Percentiles rank a stretch among this genome's conserved stretches.
These are phyloP conservation scores for Bellardia pandia DNA, from an alignment of 2,888 invertebrate genomes.

Conservation along the genomic window DNA sequence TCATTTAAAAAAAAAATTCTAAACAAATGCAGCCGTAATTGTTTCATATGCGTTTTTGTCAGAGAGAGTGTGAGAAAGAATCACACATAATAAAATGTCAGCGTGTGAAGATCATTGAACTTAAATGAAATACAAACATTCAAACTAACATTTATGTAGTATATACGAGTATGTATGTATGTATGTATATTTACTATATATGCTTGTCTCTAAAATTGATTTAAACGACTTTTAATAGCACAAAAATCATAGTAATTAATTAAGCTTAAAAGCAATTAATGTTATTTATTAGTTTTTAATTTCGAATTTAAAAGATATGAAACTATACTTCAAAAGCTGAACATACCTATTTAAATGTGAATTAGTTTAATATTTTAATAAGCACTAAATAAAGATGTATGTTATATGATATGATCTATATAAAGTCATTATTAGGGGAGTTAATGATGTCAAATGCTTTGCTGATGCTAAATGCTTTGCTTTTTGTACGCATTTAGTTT, in stretches of 20 bases:
- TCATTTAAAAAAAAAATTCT: constrained; percentile 4
- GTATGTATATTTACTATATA: background rate
- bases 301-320: constrained; percentile 21
- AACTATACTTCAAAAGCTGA: background rate
- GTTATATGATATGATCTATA: background rate
- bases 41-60: background rate
- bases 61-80: constrained; percentile 11
- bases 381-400: background rate
- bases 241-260: constrained; percentile 52
- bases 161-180: background rate
- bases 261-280: constrained; percentile 34
- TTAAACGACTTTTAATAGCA: constrained; percentile 9
- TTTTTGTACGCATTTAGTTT: no score
- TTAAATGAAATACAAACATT: constrained; percentile 25
- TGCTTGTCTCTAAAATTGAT: background rate
- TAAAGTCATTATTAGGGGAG: background rate
- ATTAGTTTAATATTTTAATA: constrained; percentile 18
- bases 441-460: no score
- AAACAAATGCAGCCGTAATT: constrained; percentile 31
- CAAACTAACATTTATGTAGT: background rate
- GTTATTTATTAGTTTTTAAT: constrained; percentile 39
- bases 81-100: constrained; percentile 45
- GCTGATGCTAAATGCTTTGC: no score
- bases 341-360: background rate
- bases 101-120: constrained; percentile 56